A percentile compares a stretch with the other conserved stretches of the same genome.
Conservation (phyloP, 2,888 invertebrate genomes). For the Euproctis similis region DNA sequence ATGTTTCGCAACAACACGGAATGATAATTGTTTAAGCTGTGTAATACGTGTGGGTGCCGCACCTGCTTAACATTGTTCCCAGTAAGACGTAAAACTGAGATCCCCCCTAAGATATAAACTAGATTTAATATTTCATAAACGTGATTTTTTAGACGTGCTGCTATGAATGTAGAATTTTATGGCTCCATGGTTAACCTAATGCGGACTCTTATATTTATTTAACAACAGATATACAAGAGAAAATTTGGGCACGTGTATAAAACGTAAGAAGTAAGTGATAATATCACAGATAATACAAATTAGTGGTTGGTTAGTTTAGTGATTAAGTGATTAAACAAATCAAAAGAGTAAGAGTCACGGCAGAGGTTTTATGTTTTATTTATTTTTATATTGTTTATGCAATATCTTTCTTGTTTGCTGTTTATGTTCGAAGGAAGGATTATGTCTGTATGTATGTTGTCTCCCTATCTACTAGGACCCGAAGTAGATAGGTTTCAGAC, state of each 20-base stretch:
- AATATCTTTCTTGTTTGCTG: no score
- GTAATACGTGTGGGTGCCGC: conserved; percentile 45
- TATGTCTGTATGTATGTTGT: no score
- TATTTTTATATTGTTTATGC: neutral
- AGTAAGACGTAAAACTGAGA: conserved; percentile 42
- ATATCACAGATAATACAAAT: no score
- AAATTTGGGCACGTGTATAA: neutral
- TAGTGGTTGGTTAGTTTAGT: no score
- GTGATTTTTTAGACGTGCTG: conserved; percentile 59
- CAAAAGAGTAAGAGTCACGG: no score
- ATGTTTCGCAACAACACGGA: conserved; percentile 67
- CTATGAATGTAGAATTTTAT: conserved; percentile 41
- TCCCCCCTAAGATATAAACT: conserved; percentile 46
- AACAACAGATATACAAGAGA: conserved; percentile 1
- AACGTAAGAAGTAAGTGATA: neutral
- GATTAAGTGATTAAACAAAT: no score
- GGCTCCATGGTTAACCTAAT: conserved; percentile 2
- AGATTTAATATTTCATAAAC: conserved; percentile 72
- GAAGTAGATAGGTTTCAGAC: no score
- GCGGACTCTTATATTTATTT: neutral
- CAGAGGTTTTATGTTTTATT: neutral
- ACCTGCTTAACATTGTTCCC: conserved; percentile 55
- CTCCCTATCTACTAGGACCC: no score
- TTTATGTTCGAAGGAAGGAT: no score
- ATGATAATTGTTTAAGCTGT: conserved; percentile 64